Base-by-base conservation (phyloP, 2,797 vertebrate species). In the Micrastur ruficollis region DNA sequence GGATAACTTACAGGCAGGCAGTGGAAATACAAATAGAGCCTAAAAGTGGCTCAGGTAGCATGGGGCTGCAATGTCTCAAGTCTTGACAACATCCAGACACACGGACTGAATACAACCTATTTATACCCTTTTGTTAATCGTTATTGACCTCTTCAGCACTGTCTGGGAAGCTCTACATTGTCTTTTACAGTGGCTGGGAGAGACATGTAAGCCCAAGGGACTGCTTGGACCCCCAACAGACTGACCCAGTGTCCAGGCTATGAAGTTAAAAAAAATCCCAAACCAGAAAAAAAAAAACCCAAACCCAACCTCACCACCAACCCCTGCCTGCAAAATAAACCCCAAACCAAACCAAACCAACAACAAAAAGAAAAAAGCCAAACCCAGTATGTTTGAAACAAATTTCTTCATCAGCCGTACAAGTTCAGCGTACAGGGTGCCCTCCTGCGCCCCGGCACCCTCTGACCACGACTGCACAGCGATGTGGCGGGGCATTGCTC, bases 401-500 rank as follows among this genome's bases (percentile, higher is more conserved):
- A 44, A 44, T 44, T 17, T 44, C 42, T 44, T 44, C 8, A 10
- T 32, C 68, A 9, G 27, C 16, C 13, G 5, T 49, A 19, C 29
- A 29, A 8, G 34, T 15, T 25, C 19, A 20, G 70, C 0, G 0
- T 8, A 12, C 1, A 6, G 56, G 38, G 44, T 22, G 31, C 27
- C 17, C 47, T 50, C 46, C 56, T 16, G 31, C 66, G 36, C 29
- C 7, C 49, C 5, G 5, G 22, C 40, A 9, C 59, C 27, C 47
- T 21, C 47, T 46, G 47, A 12, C 22, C 4, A 1, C 73, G 25
- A 4, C 29, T 6, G 73, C 73, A 8, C 17, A 11, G 58, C 8
- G 14, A 5, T 2, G 8, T 2, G 14, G 44, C 15, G 0, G 8
- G 2, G 22, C 19, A 2, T 5, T 26, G 59, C 66, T 34, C 31